Conservation (phyloP, 2,888 invertebrate species). For the Tetanocera ferruginea region DNA sequence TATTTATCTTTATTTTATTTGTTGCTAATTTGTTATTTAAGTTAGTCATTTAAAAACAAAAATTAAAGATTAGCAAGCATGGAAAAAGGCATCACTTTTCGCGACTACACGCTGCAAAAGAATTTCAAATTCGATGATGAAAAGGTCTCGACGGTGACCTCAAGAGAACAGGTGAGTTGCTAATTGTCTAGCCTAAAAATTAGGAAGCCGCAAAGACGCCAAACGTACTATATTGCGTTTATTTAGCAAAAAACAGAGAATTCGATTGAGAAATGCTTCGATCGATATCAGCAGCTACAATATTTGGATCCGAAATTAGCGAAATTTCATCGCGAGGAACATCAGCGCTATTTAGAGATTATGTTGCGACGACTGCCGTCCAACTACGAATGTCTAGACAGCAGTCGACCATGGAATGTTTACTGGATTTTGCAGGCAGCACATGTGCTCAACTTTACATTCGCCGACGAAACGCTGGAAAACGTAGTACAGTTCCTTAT, state of each 20-base stretch:
- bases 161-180: slow-evolving; percentile 74
- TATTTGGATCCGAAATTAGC: slow-evolving; percentile 74
- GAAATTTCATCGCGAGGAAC: slow-evolving; percentile 74
- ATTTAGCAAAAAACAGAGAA: slow-evolving; percentile 74
- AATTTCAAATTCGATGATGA: slow-evolving; percentile 74
- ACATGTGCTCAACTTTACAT: slow-evolving; percentile 78
- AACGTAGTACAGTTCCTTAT: slow-evolving; percentile 74
- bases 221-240: not conserved
- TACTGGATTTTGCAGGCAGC: slow-evolving; percentile 97
- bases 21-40: slow-evolving; percentile 11
- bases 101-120: slow-evolving; percentile 61
- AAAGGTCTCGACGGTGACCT: slow-evolving; percentile 73
- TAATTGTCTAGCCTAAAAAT: not conserved
- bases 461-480: slow-evolving; percentile 73
- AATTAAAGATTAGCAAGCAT: not conserved
- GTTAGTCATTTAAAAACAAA: not conserved
- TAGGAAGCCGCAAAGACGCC: not conserved
- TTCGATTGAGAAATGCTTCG: slow-evolving; percentile 72
- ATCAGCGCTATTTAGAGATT: slow-evolving; percentile 77
- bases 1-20: slow-evolving; percentile 21
- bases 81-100: slow-evolving; percentile 50
- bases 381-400: slow-evolving; percentile 88
- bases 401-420: slow-evolving; percentile 95
- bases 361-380: slow-evolving; percentile 78
- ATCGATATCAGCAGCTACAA: slow-evolving; percentile 70